Evolutionary conservation across 2,888 invertebrate genomes (phyloP), one percentile per base, ranked within the genome.

Genomic region (Iphiclides podalirius): DNA sequence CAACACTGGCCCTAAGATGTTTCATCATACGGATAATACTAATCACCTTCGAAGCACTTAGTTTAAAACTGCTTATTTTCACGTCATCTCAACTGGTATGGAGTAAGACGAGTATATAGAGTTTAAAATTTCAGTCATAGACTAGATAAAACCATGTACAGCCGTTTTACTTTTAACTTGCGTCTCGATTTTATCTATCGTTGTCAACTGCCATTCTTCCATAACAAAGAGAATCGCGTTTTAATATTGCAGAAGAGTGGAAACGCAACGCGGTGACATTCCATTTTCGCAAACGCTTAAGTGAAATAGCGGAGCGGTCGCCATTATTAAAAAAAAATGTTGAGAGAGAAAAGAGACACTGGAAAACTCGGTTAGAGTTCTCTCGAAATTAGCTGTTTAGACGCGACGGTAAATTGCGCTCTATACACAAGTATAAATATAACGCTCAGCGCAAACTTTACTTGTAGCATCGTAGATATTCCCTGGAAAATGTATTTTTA

Each of bases 401-500:
- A 75, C 70, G 73, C 67, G 66, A 60, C 72, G 67, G 70, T 74
- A 76, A 78, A 80, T 81, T 78, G 77, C 78, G 67, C 68, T 61
- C 51, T 48, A 49, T 57, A 63, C 66, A 66, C 58, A 62, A 39
- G 60, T 61, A 70, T 68, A 72, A 54, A 69, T 66, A 72, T 70
- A 73, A 59, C 70, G 56, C 54, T 57, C 59, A 72, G 73, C 72
- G 75, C 83, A 82, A 85, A 83, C 84, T 83, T 84, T 80, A 81
- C 82, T 86, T 79, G 81, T 81, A 79, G 44, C 57, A 45, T 69
- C 77, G 76, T 79, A 81, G 82, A 86, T 86, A 85, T 84, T 82
- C 82, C 72, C 79, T 72, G 73, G 81, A 81, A 87, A 88, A 86
- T 86, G 78, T 86, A 86, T 84, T 87, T 87, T 87, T 87, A 87